Evolutionary conservation across 2,888 invertebrate genomes (phyloP).

Genomic region (Standfussiana lucernea): DNA sequence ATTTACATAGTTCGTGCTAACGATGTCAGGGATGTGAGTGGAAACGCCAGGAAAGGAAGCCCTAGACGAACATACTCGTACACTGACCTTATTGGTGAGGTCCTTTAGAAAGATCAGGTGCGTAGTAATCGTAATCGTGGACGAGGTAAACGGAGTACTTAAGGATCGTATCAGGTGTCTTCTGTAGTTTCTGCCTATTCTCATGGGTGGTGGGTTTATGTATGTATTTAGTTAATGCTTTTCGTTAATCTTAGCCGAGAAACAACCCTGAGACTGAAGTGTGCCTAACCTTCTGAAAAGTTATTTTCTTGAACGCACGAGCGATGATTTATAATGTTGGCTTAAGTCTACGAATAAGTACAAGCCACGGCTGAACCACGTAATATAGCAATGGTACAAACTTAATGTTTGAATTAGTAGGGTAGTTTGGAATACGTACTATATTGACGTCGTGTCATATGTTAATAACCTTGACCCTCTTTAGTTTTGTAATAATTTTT

Average conservation of each 20-base stretch:
- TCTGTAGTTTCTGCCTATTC: not conserved
- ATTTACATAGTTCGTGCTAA: not conserved
- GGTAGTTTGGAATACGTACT: not conserved
- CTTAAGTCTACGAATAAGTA: not conserved
- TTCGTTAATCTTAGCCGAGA: slow-evolving; percentile 3
- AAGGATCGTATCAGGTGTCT: not conserved
- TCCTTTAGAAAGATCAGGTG: not conserved
- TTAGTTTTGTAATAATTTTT: not conserved
- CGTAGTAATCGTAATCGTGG: not conserved
- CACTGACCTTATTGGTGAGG: not conserved
- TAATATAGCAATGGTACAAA: not conserved
- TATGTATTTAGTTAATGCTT: not conserved
- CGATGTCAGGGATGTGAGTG: not conserved
- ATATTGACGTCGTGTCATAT: not conserved
- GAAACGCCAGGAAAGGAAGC: not conserved
- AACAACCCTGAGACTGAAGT: not conserved
- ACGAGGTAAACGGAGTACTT: not conserved
- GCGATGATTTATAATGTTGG: slow-evolving; percentile 11
- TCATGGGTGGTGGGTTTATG: not conserved
- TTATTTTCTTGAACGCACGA: slow-evolving; percentile 4
- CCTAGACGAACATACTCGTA: not conserved
- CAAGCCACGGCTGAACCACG: not conserved
- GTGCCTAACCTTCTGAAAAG: slow-evolving; percentile 1
- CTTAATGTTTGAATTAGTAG: not conserved
- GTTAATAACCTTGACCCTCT: not conserved